Conservation (phyloP, 2,888 invertebrate species). For the Cinara cedri region DNA sequence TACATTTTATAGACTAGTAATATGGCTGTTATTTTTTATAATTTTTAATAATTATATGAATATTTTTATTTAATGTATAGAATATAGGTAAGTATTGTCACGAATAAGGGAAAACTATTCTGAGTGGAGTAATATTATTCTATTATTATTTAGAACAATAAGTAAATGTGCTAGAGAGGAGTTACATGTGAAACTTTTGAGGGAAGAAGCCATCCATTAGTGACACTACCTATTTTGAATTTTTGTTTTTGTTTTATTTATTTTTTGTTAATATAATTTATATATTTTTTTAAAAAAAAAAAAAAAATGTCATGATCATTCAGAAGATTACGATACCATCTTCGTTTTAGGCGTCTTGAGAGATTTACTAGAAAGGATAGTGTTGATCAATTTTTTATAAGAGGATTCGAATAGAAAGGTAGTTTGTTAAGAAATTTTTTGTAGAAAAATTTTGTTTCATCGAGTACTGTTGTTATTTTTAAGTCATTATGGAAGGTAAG, state of each 20-base stretch:
- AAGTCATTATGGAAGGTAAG: neutral
- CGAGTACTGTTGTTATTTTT: neutral
- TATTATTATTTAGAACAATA: neutral
- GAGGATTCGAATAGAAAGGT: neutral
- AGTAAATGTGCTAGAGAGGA: neutral
- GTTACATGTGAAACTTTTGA: too few species aligned
- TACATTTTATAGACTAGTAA: too few species aligned
- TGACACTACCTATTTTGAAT: neutral
- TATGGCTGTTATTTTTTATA: too few species aligned
- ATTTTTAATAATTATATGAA: too few species aligned
- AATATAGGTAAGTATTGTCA: too few species aligned
- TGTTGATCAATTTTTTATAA: neutral
- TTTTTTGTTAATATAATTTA: too few species aligned
- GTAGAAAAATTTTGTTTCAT: neutral
- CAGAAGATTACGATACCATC: neutral
- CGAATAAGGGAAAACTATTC: too few species aligned
- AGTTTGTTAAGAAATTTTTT: constrained; percentile 3
- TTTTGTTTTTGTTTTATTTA: neutral
- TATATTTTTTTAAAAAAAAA: too few species aligned
- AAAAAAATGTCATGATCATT: too few species aligned
- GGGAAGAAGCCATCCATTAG: constrained; percentile 1
- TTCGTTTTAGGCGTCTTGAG: neutral
- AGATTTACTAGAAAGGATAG: neutral
- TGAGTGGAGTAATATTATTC: too few species aligned
- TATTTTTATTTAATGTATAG: too few species aligned